Conservation (phyloP, 2,888 invertebrate species). For the Hipparchia semele region DNA sequence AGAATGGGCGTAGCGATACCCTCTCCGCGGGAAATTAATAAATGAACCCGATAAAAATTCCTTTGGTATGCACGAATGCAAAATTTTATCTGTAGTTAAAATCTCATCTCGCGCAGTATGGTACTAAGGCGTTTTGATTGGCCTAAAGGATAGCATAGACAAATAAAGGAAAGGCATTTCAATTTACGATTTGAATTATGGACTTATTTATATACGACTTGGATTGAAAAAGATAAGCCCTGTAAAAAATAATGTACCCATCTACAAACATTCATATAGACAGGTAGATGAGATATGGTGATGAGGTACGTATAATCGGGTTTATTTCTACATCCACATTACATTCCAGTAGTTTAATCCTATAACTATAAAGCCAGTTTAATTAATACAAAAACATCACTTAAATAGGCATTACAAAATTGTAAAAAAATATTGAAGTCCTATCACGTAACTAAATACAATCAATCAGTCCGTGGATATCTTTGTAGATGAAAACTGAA, state of each 20-base stretch:
- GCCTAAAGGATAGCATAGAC: conserved; percentile 14
- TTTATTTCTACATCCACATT: neutral
- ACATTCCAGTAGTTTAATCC: neutral
- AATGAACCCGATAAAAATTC: conserved; percentile 39
- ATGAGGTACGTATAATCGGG: too few relatives aligned
- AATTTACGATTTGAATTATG: conserved; percentile 15
- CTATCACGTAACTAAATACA: neutral
- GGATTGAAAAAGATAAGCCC: neutral
- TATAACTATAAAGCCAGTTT: neutral
- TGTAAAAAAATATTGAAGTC: neutral
- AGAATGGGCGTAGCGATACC: conserved; percentile 30
- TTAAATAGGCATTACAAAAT: neutral
- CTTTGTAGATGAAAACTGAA: neutral
- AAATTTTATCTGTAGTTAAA: conserved; percentile 28
- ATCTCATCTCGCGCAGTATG: conserved; percentile 18
- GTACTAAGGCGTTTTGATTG: conserved; percentile 24
- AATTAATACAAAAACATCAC: neutral
- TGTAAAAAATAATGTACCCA: neutral
- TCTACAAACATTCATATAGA: neutral
- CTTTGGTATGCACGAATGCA: conserved; percentile 28
- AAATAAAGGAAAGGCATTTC: conserved; percentile 13
- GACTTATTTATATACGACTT: neutral
- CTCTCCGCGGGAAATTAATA: conserved; percentile 34
- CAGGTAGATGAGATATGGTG: neutral
- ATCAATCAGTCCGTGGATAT: neutral